A percentile compares a stretch with the other conserved stretches of the same genome.
These are phyloP conservation scores for Gephyroberyx darwinii DNA, from an alignment of 2,797 vertebrate genomes.

Conservation along the genomic window DNA sequence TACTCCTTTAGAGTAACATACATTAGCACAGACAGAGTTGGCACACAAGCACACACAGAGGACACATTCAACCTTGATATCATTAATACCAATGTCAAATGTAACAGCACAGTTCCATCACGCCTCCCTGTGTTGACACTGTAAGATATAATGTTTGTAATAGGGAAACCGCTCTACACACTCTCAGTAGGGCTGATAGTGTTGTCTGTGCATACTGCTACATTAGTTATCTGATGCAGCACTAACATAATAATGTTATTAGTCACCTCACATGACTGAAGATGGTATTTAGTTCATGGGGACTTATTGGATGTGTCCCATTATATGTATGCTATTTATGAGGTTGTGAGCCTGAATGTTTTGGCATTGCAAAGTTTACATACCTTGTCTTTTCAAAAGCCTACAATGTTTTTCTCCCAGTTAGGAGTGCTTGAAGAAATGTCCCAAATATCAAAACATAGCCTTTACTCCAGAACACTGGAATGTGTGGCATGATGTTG, in stretches of 20 bases:
- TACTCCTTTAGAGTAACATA: conserved; percentile 27
- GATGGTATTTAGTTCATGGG: conserved; percentile 14
- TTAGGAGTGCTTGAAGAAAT: conserved; percentile 57
- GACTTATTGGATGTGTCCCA: conserved; percentile 7
- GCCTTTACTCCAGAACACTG: conserved; percentile 60
- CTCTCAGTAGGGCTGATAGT: conserved; percentile 18
- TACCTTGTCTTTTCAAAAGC: conserved; percentile 31
- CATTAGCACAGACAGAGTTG: conserved; percentile 28
- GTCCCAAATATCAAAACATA: conserved; percentile 70
- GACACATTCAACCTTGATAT: conserved; percentile 58
- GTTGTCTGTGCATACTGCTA: conserved; percentile 18
- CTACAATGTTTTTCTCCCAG: conserved; percentile 41
- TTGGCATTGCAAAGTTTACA: conserved; percentile 33
- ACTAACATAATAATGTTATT: conserved; percentile 7
- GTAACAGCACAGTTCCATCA: conserved; percentile 51
- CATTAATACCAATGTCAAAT: conserved; percentile 63
- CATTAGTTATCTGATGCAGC: conserved; percentile 14
- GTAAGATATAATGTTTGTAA: conserved; percentile 2
- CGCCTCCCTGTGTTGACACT: conserved; percentile 41
- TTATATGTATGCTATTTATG: conserved; percentile 32
- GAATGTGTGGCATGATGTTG: conserved; percentile 61
- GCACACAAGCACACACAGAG: conserved; percentile 13
- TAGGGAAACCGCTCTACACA: not conserved
- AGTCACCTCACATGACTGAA: conserved; percentile 19
- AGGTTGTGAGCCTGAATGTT: conserved; percentile 33